Evolutionary conservation across 2,113 vertebrate species (phyloP), one percentile per base, ranked within the genome.

Genomic region (Bubalus kerabau): DNA sequence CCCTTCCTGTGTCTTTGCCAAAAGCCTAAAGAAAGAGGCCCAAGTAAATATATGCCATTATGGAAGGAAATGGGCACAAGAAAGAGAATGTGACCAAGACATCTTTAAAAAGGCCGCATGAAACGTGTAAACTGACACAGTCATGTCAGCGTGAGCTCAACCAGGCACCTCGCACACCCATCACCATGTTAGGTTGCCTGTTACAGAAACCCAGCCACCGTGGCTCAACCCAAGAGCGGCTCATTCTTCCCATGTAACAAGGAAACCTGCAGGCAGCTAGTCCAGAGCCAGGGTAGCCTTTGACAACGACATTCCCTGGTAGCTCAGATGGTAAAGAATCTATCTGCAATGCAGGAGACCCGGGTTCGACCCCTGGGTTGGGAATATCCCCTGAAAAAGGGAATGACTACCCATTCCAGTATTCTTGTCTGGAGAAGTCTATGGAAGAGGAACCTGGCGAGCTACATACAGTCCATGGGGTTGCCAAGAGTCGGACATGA

Each of bases 81-180:
- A 54, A 24, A 32, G 32, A 36, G 30, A 62, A 40, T 10, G 30
- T 46, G n/a, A 14, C n/a, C 16, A 6, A 23, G 24, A 90, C 3
- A 14, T 32, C 80, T 26, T 52, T 36, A 0, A 26, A 78, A 94
- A 80, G 5, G 8, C 24, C 28, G 14, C 43, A 30, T 40, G 17
- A 50, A 40, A 60, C 4, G 0, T 52, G 28, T 5, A 64, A 30
- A 19, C 2, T 4, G 4, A 43, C 3, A 30, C 11, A 52, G 19
- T 23, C 43, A 0, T 0, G 11, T 7, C 5, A 4, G 17, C 4
- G 4, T 32, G 80, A 50, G 1, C 9, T 28, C 48, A 46, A 50
- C 26, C 12, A 84, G 62, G 59, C 12, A 14, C 40, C 26, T 43
- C 46, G 2, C 19, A 3, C 15, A n/a, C 0, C 1, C 3, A 9